phyloP scores from a whole-genome alignment of 2,888 invertebrate species.

The Gymnosoma rotundatum region DNA sequence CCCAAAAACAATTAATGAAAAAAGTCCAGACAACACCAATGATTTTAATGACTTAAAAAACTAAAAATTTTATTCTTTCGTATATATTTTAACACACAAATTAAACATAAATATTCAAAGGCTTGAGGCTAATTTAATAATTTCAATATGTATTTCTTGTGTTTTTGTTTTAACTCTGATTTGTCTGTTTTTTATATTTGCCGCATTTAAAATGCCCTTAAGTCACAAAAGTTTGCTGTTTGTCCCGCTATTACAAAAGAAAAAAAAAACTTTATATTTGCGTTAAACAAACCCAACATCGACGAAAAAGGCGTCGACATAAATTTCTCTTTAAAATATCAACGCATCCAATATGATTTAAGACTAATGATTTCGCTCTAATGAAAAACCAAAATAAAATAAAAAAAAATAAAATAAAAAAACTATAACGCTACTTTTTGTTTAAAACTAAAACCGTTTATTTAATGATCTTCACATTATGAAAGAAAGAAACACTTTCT shows the following conservation, averaged over 20 bases:
- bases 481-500: not conserved
- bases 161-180: constrained; percentile 12
- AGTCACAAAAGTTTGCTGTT: constrained; percentile 31
- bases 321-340: constrained; percentile 44
- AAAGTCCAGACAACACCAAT: no score
- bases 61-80: no score
- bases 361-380: constrained; percentile 26
- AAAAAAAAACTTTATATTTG: not conserved
- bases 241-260: constrained; percentile 37
- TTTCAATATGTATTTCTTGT: not conserved
- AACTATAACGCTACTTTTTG: constrained; percentile 42
- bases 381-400: not conserved
- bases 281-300: constrained; percentile 13
- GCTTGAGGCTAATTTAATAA: no score
- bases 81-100: no score
- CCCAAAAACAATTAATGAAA: no score
- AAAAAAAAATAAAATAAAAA: not conserved
- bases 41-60: no score
- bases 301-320: constrained; percentile 55
- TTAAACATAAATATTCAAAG: no score
- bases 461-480: constrained; percentile 46
- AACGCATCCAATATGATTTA: constrained; percentile 5
- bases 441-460: constrained; percentile 39
- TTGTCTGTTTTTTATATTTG: constrained; percentile 45
- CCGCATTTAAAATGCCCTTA: constrained; percentile 58